Evolutionary conservation across 2,113 vertebrate genomes (phyloP).

Genomic region (Vulpes lagopus): DNA sequence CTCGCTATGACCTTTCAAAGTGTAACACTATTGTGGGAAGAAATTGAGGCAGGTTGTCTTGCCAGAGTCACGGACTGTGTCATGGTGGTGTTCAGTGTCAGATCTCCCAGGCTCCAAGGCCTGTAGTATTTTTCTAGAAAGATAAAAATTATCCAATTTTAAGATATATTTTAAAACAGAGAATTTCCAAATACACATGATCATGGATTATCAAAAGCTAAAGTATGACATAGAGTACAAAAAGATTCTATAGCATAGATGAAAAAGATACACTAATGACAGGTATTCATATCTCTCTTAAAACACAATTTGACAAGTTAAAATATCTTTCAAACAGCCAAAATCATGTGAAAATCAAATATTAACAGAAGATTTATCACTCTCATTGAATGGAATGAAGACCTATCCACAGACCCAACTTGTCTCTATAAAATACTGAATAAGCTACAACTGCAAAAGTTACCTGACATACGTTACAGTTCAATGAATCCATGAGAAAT

Average conservation of each 20-base stretch:
- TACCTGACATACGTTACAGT: neutral
- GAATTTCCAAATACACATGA: neutral
- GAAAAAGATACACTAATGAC: constrained; percentile 10
- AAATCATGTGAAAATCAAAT: constrained; percentile 31
- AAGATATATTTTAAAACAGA: neutral
- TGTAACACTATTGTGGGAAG: neutral
- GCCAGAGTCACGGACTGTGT: neutral
- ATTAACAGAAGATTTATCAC: constrained; percentile 55
- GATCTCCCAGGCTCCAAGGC: neutral
- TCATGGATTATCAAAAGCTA: neutral
- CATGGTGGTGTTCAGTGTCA: neutral
- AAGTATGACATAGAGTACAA: neutral
- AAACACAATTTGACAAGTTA: constrained; percentile 57
- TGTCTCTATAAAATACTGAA: neutral
- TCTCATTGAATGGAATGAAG: constrained; percentile 5
- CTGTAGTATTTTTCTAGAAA: neutral
- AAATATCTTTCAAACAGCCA: constrained; percentile 40
- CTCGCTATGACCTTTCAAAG: neutral
- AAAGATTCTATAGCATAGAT: neutral
- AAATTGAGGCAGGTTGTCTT: neutral
- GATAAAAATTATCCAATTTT: neutral
- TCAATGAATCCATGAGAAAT: neutral
- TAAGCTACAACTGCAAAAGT: neutral
- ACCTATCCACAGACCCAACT: neutral
- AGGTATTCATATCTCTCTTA: neutral